Conservation (phyloP, 2,888 invertebrate species). For the Ashinkailepas kermadecensis region DNA sequence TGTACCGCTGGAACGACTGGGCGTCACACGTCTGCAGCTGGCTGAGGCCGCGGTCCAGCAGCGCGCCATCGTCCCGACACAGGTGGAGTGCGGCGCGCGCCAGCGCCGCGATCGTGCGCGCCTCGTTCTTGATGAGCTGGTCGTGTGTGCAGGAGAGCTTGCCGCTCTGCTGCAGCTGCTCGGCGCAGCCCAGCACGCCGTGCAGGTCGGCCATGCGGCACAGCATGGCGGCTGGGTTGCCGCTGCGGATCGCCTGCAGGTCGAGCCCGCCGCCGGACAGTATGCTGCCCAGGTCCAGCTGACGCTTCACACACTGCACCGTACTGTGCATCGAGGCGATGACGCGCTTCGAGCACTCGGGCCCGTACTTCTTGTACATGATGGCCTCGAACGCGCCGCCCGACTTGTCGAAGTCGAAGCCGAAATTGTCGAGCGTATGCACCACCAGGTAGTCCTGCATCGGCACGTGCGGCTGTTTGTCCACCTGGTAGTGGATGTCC, state of each 20-base stretch:
- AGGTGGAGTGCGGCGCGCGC: constrained; percentile 7
- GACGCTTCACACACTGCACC: background rate
- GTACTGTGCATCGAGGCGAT: background rate
- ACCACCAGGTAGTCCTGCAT: constrained; percentile 15
- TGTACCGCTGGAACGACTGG: constrained; percentile 1
- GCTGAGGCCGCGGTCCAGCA: background rate
- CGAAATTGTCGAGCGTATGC: background rate
- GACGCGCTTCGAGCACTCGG: constrained; percentile 16
- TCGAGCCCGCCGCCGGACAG: background rate
- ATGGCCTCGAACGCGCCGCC: background rate
- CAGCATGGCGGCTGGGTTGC: background rate
- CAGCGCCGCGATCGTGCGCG: background rate
- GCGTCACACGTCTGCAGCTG: constrained; percentile 7
- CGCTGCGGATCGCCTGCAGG: background rate
- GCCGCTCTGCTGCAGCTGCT: constrained; percentile 7
- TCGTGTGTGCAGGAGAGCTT: constrained; percentile 15
- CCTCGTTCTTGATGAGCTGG: background rate
- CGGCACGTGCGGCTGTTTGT: background rate
- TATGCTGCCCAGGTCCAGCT: background rate
- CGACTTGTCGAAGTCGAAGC: background rate
- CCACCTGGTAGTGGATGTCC: background rate
- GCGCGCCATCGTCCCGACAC: background rate
- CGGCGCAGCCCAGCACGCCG: constrained; percentile 5
- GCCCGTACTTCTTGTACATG: constrained; percentile 15
- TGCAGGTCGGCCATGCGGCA: background rate